Percentiles rank a stretch among this genome's conserved stretches.
Evolutionary conservation across 2,888 invertebrate genomes (phyloP).

Genomic region (Masnerella sp.): DNA sequence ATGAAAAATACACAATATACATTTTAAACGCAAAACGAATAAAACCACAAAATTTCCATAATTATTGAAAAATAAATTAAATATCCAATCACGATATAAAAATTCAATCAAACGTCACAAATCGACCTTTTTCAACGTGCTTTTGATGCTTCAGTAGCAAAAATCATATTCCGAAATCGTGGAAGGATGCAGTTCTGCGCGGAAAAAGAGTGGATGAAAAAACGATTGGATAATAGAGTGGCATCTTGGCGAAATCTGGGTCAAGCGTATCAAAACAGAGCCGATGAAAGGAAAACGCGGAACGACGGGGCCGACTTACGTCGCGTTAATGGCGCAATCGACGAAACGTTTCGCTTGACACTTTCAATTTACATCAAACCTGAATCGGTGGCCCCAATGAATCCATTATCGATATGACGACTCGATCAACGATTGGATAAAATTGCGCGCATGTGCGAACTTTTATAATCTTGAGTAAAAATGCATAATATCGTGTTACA

Average conservation of each 20-base stretch:
- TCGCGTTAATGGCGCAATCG: conserved; percentile 16
- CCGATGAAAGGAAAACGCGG: conserved; percentile 1
- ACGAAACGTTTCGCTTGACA: conserved; percentile 27
- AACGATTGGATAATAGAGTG: conserved; percentile 11
- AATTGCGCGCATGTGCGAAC: conserved; percentile 29
- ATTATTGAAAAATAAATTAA: too few relatives aligned
- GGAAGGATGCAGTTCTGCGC: too few relatives aligned
- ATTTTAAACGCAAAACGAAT: too few relatives aligned
- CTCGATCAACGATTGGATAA: conserved; percentile 20
- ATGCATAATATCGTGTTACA: too few relatives aligned
- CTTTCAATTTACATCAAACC: conserved; percentile 29
- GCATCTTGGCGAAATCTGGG: conserved; percentile 3
- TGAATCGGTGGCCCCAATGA: conserved; percentile 4
- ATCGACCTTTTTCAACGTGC: too few relatives aligned
- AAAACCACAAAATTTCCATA: too few relatives aligned
- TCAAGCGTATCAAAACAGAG: conserved; percentile 22
- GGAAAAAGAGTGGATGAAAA: conserved; percentile 5
- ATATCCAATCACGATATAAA: too few relatives aligned
- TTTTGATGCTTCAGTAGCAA: too few relatives aligned
- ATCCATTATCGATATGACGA: conserved; percentile 22
- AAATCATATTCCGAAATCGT: too few relatives aligned
- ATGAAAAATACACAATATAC: too few relatives aligned
- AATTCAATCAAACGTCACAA: too few relatives aligned
- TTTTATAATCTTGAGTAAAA: too few relatives aligned
- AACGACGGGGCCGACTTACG: conserved; percentile 5